phyloP scores from a whole-genome alignment of 2,888 invertebrate genomes.

The Callyntrura sp. region DNA sequence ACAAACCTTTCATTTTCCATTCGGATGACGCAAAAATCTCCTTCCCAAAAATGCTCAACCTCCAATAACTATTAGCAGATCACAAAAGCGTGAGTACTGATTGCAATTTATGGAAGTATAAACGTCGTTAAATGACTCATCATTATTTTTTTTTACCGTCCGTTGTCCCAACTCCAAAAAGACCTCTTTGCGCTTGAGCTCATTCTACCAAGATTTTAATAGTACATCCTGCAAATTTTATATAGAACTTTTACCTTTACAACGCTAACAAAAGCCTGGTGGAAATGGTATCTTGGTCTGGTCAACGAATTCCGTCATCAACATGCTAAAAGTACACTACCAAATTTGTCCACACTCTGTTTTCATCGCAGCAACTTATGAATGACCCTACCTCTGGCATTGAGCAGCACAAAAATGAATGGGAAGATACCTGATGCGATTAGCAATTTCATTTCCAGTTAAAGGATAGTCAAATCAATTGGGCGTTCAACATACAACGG shows the following conservation, averaged over 20 bases:
- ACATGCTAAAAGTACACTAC: too few species aligned
- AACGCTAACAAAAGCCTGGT: too few species aligned
- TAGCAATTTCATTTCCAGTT: not conserved
- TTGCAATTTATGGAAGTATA: constrained; percentile 33
- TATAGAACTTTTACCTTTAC: too few species aligned
- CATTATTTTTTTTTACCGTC: too few species aligned
- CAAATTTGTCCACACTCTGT: constrained; percentile 27
- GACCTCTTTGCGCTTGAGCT: too few species aligned
- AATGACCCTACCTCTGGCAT: not conserved
- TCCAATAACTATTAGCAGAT: not conserved
- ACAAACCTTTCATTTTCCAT: too few species aligned
- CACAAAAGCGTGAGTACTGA: not conserved
- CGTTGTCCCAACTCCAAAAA: too few species aligned
- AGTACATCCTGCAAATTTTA: too few species aligned
- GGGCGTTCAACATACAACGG: not conserved
- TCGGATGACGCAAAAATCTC: not conserved
- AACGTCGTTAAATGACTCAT: constrained; percentile 54
- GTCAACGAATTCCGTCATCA: too few species aligned
- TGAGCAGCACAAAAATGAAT: constrained; percentile 49
- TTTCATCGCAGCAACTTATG: constrained; percentile 5
- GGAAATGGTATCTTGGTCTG: too few species aligned
- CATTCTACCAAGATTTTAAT: too few species aligned
- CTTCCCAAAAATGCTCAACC: not conserved
- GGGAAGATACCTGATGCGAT: constrained; percentile 46
- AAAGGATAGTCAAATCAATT: not conserved